These are phyloP conservation scores for Magallana nippona DNA, from an alignment of 2,888 invertebrate genomes.

Conservation along the genomic window DNA sequence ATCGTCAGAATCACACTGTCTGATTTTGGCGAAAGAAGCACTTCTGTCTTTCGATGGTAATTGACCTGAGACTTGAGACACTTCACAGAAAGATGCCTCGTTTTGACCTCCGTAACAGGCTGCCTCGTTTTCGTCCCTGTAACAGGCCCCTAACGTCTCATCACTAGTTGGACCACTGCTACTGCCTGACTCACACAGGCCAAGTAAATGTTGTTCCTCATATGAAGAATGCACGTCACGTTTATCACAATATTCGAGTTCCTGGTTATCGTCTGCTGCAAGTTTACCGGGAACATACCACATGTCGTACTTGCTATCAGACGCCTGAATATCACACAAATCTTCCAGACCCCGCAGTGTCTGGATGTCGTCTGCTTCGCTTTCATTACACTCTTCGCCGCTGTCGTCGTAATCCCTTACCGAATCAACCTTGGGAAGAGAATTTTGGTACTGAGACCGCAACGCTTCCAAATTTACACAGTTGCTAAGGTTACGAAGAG, in stretches of 20 bases:
- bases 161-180: not conserved
- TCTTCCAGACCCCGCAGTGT: not conserved
- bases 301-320: slow-evolving; percentile 20
- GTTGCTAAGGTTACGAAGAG: slow-evolving; percentile 67
- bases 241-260: not conserved
- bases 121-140: not conserved
- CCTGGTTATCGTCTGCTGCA: not conserved
- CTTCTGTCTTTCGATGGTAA: not conserved
- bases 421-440: slow-evolving; percentile 15
- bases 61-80: not conserved
- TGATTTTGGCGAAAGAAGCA: not conserved
- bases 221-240: not conserved
- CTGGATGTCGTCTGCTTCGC: not conserved
- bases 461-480: slow-evolving; percentile 66
- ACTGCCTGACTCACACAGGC: not conserved
- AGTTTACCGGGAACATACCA: slow-evolving; percentile 30
- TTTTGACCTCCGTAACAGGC: not conserved
- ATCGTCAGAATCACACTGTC: not conserved
- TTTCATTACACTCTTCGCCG: not conserved
- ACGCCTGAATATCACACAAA: not conserved
- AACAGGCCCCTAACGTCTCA: not conserved
- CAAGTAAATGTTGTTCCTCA: not conserved
- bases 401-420: slow-evolving; percentile 22
- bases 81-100: not conserved
- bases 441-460: slow-evolving; percentile 48